A percentile compares a stretch with the other conserved stretches of the same genome.
phyloP scores from a whole-genome alignment of 2,797 vertebrate genomes.

The Smutsia temminckii region DNA sequence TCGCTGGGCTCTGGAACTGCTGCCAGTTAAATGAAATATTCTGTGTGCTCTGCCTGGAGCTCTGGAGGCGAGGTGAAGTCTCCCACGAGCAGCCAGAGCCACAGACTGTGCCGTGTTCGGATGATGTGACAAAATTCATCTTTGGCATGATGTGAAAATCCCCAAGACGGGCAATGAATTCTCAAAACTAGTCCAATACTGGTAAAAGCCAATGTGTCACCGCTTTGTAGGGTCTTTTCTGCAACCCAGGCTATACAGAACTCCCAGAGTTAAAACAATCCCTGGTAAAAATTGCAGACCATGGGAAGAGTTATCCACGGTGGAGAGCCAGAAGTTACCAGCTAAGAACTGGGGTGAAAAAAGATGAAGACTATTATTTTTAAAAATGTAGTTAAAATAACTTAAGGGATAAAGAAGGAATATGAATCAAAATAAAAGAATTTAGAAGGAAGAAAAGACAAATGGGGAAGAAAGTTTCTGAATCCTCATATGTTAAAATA shows the following conservation, averaged over 20 bases:
- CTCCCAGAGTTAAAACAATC: neutral
- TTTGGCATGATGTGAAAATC: neutral
- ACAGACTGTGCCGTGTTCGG: neutral
- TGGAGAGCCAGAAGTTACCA: neutral
- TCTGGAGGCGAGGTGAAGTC: neutral
- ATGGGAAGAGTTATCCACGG: neutral
- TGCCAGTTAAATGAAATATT: neutral
- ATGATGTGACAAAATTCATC: neutral
- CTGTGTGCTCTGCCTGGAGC: neutral
- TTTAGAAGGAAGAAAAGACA: neutral
- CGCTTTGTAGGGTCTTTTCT: neutral
- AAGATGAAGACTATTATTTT: neutral
- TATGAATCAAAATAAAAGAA: neutral
- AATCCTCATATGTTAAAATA: neutral
- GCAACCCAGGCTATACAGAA: neutral
- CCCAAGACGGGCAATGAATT: conserved; percentile 2
- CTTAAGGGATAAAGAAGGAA: neutral
- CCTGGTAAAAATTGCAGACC: neutral
- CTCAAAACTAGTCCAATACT: neutral
- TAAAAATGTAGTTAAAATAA: neutral
- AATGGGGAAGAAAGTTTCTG: neutral
- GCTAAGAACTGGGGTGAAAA: neutral
- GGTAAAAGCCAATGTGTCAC: neutral
- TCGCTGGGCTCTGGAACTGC: neutral
- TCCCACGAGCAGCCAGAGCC: neutral